Conservation (phyloP, 92 coral and sea anemone genomes). For the Epizoanthus fatuus region DNA sequence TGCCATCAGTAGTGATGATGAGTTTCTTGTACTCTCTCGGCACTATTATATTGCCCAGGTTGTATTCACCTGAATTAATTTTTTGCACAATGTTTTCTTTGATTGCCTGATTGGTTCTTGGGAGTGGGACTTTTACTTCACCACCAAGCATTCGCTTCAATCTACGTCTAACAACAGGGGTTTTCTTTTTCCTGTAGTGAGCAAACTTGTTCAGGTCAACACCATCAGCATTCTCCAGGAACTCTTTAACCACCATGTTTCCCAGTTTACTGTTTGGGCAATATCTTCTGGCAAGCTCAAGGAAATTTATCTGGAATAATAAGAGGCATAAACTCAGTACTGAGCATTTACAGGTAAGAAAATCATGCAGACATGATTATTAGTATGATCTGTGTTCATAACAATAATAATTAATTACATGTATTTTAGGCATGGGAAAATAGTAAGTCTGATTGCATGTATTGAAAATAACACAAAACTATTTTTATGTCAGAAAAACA, state of each 20-base stretch:
- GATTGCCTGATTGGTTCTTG: conserved; percentile 26
- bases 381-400: no score
- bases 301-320: no score
- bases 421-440: no score
- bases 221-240: neutral
- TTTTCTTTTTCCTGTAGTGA: conserved; percentile 21
- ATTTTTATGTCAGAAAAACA: no score
- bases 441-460: no score
- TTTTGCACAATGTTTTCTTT: neutral
- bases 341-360: no score
- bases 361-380: no score
- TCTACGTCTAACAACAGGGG: conserved; percentile 14
- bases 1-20: neutral
- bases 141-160: conserved; percentile 25
- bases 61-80: conserved; percentile 19
- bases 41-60: conserved; percentile 15
- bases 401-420: no score
- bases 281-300: no score
- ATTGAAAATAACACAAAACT: no score
- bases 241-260: conserved; percentile 11
- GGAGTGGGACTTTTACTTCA: conserved; percentile 26
- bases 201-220: neutral
- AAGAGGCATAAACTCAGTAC: no score
- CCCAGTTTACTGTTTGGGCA: neutral
- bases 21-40: conserved; percentile 34